Conservation (phyloP, 37 sponge, comb jelly and placozoan species). For the Cladorhizidae sp. region DNA sequence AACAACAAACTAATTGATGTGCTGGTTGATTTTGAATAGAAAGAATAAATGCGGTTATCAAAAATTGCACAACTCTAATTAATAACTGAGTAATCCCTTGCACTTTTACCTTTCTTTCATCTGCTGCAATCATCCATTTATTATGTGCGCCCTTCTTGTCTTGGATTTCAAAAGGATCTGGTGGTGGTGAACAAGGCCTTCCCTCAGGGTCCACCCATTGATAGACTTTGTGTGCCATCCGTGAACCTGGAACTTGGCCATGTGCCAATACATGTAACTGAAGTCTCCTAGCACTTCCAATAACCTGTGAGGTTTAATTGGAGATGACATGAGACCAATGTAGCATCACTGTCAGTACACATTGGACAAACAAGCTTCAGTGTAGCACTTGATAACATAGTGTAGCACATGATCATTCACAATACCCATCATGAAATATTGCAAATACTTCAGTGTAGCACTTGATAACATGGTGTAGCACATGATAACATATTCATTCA, state of each 20-base stretch:
- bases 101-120: constrained; percentile 51
- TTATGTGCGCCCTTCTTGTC: constrained; percentile 6
- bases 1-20: too few species aligned
- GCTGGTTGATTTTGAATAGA: too few species aligned
- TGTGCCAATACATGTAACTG: constrained; percentile 40
- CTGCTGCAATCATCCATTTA: constrained; percentile 19
- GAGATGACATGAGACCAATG: neutral
- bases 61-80: too few species aligned
- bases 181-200: constrained; percentile 63
- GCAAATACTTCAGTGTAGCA: too few species aligned
- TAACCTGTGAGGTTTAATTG: too few species aligned
- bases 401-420: too few species aligned
- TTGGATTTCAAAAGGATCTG: constrained; percentile 34
- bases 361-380: too few species aligned
- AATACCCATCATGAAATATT: too few species aligned
- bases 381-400: neutral
- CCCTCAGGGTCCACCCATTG: constrained; percentile 74
- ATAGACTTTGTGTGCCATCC: constrained; percentile 51
- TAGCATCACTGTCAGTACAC: neutral
- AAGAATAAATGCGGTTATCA: too few species aligned
- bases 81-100: too few species aligned
- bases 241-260: constrained; percentile 53
- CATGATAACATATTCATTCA: too few species aligned
- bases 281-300: constrained; percentile 46
- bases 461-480: too few species aligned